phyloP scores from a whole-genome alignment of 2,888 invertebrate genomes.

The Uloborus plumipes region DNA sequence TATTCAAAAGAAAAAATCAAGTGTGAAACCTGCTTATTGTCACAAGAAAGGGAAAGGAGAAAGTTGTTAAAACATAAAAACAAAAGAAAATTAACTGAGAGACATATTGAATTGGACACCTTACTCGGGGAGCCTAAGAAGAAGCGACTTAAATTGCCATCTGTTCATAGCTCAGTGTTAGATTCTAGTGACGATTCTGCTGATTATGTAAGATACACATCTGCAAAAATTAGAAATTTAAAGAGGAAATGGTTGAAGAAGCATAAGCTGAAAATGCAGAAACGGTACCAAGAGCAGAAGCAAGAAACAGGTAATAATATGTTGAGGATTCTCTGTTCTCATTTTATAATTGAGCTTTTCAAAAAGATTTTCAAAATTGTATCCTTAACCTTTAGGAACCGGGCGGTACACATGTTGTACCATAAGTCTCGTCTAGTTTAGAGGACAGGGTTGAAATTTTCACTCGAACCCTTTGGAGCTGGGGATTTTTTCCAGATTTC shows the following conservation, averaged over 20 bases:
- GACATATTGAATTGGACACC: slow-evolving; percentile 43
- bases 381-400: no score
- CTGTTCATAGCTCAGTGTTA: slow-evolving; percentile 44
- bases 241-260: slow-evolving; percentile 51
- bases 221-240: slow-evolving; percentile 49
- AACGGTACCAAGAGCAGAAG: slow-evolving; percentile 49
- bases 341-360: no score
- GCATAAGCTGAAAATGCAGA: slow-evolving; percentile 58
- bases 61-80: slow-evolving; percentile 53
- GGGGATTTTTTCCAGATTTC: no score
- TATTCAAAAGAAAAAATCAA: slow-evolving; percentile 55
- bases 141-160: slow-evolving; percentile 47
- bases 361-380: no score
- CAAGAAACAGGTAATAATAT: slow-evolving; percentile 47
- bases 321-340: not conserved
- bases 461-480: no score
- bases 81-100: slow-evolving; percentile 49
- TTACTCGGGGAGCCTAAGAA: slow-evolving; percentile 44
- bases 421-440: no score
- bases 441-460: no score
- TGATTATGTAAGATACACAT: slow-evolving; percentile 44
- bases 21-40: slow-evolving; percentile 48
- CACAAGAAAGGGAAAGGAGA: slow-evolving; percentile 50
- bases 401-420: no score
- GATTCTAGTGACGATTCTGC: slow-evolving; percentile 59